Conservation (phyloP, 2,113 vertebrate genomes). For the Prunella fulvescens region DNA sequence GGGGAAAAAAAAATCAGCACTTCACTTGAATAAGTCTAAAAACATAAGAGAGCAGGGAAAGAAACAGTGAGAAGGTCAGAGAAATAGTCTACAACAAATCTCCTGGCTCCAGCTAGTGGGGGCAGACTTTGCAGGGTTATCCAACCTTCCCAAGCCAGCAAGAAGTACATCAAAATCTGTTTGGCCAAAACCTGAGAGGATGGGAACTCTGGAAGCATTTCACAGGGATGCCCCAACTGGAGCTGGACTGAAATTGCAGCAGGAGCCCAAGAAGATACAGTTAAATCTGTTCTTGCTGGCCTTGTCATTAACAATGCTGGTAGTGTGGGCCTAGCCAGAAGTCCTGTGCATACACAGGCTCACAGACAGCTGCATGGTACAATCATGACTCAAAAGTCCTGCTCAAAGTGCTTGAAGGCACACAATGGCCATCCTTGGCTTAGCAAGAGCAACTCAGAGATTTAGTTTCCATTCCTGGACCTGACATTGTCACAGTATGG, state of each 20-base stretch:
- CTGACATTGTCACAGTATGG: neutral
- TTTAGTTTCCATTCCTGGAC: neutral
- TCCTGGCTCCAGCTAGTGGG: neutral
- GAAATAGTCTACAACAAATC: neutral
- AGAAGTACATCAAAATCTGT: neutral
- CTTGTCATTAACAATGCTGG: neutral
- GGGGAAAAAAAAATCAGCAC: neutral
- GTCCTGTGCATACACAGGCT: neutral
- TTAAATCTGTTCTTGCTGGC: neutral
- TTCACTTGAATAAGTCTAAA: neutral
- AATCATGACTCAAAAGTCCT: neutral
- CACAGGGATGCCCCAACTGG: neutral
- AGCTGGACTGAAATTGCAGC: neutral
- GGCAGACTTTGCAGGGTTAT: neutral
- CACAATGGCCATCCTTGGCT: neutral
- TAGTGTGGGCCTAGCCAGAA: neutral
- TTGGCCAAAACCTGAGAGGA: neutral
- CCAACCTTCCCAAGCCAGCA: neutral
- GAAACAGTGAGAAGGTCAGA: neutral
- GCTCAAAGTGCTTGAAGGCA: neutral
- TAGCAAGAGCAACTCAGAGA: neutral
- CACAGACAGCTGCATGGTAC: neutral
- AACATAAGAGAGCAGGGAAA: neutral
- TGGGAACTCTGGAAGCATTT: neutral
- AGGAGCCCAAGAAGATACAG: neutral